phyloP scores from a whole-genome alignment of 1,140 invertebrate genomes.

The Phymastichus coffea region DNA sequence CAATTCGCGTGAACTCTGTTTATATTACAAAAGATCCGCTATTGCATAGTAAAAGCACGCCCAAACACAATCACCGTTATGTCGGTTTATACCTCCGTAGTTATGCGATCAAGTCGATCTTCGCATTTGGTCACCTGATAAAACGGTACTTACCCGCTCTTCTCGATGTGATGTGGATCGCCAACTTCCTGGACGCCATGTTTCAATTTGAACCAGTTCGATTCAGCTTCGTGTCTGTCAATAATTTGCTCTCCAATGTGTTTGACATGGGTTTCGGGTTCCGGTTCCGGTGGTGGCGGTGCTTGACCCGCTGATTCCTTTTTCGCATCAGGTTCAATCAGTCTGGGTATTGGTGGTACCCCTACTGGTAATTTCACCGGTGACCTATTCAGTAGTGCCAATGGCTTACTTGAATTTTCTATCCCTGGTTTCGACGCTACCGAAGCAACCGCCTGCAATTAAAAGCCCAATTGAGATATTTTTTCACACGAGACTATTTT shows the following conservation, averaged over 20 bases:
- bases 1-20: no score
- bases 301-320: constrained; percentile 8
- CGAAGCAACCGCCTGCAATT: no score
- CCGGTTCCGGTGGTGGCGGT: constrained; percentile 20
- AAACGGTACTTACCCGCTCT: constrained; percentile 30
- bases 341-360: constrained; percentile 48
- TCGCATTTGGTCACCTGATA: no score
- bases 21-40: no score
- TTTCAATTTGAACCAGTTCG: constrained; percentile 37
- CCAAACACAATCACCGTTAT: no score
- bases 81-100: background rate
- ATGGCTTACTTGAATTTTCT: constrained; percentile 32
- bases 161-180: constrained; percentile 45
- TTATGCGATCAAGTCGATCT: constrained; percentile 5
- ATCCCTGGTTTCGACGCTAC: no score
- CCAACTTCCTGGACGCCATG: constrained; percentile 51
- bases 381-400: constrained; percentile 31
- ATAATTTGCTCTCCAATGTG: constrained; percentile 40
- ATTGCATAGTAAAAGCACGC: no score
- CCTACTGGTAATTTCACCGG: constrained; percentile 47
- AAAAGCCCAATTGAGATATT: no score
- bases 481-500: no score
- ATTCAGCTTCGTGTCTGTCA: constrained; percentile 38
- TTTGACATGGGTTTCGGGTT: constrained; percentile 21
- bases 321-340: constrained; percentile 32